Percentiles rank a stretch among this genome's conserved stretches.
Conservation (phyloP, 2,888 invertebrate genomes). For the Metacarcinus magister region DNA sequence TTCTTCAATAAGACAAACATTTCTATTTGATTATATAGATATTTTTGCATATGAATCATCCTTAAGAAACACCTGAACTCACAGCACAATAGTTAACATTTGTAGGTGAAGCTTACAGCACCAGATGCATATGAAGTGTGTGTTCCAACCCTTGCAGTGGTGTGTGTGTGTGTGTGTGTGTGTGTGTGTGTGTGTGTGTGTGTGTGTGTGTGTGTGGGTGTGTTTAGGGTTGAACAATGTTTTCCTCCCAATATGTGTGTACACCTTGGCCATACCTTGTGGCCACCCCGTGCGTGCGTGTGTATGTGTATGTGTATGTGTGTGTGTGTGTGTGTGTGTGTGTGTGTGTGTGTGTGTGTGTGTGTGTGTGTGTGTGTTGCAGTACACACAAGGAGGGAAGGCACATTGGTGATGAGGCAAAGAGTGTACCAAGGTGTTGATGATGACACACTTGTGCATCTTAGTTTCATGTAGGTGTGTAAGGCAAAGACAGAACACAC, state of each 20-base stretch:
- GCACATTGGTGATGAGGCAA: background rate
- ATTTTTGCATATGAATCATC: background rate
- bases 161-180: too few species aligned
- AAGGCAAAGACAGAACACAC: background rate
- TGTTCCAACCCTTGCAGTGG: background rate
- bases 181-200: background rate
- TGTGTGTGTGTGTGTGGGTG: too few species aligned
- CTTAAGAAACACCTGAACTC: background rate
- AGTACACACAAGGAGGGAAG: background rate
- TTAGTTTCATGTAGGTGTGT: background rate
- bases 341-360: background rate
- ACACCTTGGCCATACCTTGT: too few species aligned
- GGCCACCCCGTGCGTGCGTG: background rate
- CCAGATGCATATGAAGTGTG: background rate
- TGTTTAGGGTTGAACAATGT: too few species aligned
- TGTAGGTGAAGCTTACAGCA: background rate
- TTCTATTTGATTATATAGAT: background rate
- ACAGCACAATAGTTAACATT: background rate
- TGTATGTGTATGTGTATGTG: background rate
- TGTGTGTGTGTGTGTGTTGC: background rate
- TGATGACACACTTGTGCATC: background rate
- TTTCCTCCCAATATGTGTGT: background rate
- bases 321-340: background rate
- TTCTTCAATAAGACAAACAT: background rate
- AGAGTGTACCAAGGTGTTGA: background rate